These are phyloP conservation scores for Microplitis manilae DNA, from an alignment of 2,888 invertebrate genomes.

Conservation along the genomic window DNA sequence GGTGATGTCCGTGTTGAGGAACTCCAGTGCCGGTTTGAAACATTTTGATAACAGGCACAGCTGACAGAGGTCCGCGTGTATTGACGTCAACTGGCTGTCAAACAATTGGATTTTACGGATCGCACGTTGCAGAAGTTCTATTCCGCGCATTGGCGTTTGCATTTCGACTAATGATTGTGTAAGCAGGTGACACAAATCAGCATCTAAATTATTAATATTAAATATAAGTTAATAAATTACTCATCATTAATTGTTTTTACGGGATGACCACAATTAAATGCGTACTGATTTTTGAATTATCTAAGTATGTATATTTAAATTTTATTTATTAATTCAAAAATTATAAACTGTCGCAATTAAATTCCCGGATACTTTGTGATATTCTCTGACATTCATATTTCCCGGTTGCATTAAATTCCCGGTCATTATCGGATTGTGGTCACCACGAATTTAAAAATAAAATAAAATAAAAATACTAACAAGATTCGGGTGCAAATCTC, in stretches of 20 bases:
- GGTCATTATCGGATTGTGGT: too few relatives aligned
- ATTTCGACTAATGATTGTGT: slow-evolving; percentile 85
- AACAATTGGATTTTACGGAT: slow-evolving; percentile 90
- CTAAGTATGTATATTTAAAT: too few relatives aligned
- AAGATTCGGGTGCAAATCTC: slow-evolving; percentile 86
- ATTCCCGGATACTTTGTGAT: too few relatives aligned
- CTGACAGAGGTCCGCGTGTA: slow-evolving; percentile 95
- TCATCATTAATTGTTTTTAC: background rate
- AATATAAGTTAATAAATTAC: background rate
- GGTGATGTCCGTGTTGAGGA: slow-evolving; percentile 92
- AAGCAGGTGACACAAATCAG: slow-evolving; percentile 89
- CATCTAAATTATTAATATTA: slow-evolving; percentile 77
- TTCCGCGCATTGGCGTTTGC: slow-evolving; percentile 86
- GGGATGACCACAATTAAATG: too few relatives aligned
- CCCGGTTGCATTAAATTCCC: too few relatives aligned
- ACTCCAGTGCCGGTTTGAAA: slow-evolving; percentile 90
- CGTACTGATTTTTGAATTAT: too few relatives aligned
- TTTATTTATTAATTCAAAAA: too few relatives aligned
- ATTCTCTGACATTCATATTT: too few relatives aligned
- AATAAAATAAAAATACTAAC: slow-evolving; percentile 74
- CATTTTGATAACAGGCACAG: slow-evolving; percentile 92
- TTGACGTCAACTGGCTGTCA: slow-evolving; percentile 92
- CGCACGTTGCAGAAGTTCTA: slow-evolving; percentile 85
- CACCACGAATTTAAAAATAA: background rate
- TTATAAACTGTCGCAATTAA: too few relatives aligned